These are phyloP conservation scores for Megamerina dolium DNA, from an alignment of 2,888 invertebrate species.

Conservation along the genomic window DNA sequence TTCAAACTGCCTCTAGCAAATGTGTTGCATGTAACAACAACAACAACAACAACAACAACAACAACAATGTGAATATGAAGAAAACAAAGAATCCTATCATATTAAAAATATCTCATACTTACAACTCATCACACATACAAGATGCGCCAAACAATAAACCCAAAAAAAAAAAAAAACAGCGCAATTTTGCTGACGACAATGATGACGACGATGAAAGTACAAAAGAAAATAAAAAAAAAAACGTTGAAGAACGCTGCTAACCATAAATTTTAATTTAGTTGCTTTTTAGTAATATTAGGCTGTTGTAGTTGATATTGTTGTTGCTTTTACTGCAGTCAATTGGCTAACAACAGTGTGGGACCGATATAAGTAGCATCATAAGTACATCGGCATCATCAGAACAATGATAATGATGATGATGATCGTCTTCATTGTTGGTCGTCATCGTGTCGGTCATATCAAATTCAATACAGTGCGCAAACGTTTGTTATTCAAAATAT, in stretches of 20 bases:
- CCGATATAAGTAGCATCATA: background rate
- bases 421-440: background rate
- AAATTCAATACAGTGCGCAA: conserved; percentile 15
- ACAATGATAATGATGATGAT: conserved; percentile 1
- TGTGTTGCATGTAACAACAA: conserved; percentile 5
- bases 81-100: background rate
- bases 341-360: conserved; percentile 3
- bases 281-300: conserved; percentile 9
- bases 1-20: conserved; percentile 3
- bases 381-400: background rate
- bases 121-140: conserved; percentile 2
- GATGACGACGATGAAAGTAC: too few species aligned
- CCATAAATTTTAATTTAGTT: conserved; percentile 24
- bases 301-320: background rate
- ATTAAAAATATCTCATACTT: background rate
- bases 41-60: conserved; percentile 1
- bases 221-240: too few species aligned
- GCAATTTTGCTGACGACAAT: too few species aligned
- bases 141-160: conserved; percentile 4
- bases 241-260: conserved; percentile 18
- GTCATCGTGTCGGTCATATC: conserved; percentile 18
- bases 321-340: background rate
- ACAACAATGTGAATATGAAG: background rate
- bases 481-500: conserved; percentile 20
- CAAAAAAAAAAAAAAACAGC: too few species aligned